Conservation (phyloP, 2,113 vertebrate genomes). For the Oriolus oriolus region DNA sequence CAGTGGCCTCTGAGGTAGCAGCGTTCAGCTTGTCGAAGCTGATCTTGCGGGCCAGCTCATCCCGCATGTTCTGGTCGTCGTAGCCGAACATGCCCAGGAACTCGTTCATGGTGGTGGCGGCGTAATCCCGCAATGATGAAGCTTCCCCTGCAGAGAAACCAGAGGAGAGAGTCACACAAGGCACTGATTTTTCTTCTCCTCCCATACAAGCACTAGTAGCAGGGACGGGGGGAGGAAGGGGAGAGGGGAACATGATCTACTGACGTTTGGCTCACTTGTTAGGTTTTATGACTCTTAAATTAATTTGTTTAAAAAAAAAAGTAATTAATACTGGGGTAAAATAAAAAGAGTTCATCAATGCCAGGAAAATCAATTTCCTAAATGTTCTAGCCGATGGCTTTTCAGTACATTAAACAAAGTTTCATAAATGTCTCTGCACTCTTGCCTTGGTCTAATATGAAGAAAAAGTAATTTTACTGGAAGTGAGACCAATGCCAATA, state of each 20-base stretch:
- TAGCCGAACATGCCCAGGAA: constrained; percentile 98
- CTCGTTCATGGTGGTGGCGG: constrained; percentile 96
- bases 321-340: constrained; percentile 87
- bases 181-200: not conserved
- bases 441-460: constrained; percentile 79
- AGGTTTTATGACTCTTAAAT: constrained; percentile 87
- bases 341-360: constrained; percentile 89
- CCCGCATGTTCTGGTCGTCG: constrained; percentile 91
- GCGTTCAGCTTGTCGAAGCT: constrained; percentile 93
- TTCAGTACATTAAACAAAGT: constrained; percentile 92
- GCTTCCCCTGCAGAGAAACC: constrained; percentile 80
- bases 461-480: constrained; percentile 79
- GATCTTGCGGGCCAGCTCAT: constrained; percentile 94
- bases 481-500: constrained; percentile 68
- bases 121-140: constrained; percentile 89
- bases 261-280: constrained; percentile 82
- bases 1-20: constrained; percentile 80
- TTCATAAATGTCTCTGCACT: constrained; percentile 84
- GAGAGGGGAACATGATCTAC: constrained; percentile 74
- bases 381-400: constrained; percentile 88
- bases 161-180: not conserved
- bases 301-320: constrained; percentile 84
- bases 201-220: not conserved
- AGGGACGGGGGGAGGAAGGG: constrained; percentile 20
- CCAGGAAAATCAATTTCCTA: constrained; percentile 90